Percentiles rank a stretch among this genome's conserved stretches.
Evolutionary conservation across 2,113 vertebrate genomes (phyloP).

Genomic region (Perca schrenkii): DNA sequence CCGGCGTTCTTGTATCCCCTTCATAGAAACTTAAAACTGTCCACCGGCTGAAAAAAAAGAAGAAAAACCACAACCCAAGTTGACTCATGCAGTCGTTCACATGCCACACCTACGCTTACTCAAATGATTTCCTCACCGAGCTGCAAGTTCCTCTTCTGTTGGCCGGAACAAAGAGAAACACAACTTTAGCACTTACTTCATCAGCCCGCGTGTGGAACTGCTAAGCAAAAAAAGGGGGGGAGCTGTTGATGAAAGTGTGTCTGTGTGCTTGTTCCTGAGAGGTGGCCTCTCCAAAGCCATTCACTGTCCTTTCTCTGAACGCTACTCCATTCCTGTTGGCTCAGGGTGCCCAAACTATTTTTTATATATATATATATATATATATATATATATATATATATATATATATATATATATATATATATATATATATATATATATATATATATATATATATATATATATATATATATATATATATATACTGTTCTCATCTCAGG

Average conservation of each 20-base stretch:
- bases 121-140: constrained; percentile 44
- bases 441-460: no score
- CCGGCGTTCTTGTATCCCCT: neutral
- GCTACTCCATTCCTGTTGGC: constrained; percentile 30
- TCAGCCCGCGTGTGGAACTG: neutral
- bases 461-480: no score
- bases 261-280: constrained; percentile 7
- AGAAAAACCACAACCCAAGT: neutral
- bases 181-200: constrained; percentile 59
- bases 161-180: neutral
- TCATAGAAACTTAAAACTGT: neutral
- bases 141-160: constrained; percentile 51
- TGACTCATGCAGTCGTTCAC: constrained; percentile 22
- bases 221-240: neutral
- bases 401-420: no score
- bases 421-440: no score
- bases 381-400: no score
- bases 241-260: constrained; percentile 17
- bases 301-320: constrained; percentile 20
- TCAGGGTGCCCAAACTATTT: constrained; percentile 34
- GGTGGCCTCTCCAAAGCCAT: constrained; percentile 48
- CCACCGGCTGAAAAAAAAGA: neutral
- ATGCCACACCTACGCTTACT: constrained; percentile 39
- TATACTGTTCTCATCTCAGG: constrained; percentile 67
- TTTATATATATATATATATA: no score